Evolutionary conservation across 2,113 vertebrate species (phyloP).

Genomic region (Chunga burmeisteri): DNA sequence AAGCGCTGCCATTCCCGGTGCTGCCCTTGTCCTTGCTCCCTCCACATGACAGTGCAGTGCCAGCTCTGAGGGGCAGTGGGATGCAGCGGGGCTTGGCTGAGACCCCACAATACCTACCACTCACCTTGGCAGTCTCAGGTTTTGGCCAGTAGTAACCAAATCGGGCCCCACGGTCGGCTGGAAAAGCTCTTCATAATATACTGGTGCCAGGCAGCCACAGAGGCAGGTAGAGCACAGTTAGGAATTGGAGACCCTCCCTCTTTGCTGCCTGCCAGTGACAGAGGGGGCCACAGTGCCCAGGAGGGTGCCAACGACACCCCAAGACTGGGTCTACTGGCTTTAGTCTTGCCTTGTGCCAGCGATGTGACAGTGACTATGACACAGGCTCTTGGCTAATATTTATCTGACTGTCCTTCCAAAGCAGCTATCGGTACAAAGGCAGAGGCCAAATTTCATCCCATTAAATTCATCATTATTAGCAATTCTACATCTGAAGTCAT

Average conservation of each 20-base stretch:
- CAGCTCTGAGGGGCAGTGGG: background rate
- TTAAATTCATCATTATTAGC: background rate
- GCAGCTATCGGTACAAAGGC: background rate
- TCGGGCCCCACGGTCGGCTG: background rate
- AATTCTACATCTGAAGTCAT: background rate
- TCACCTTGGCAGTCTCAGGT: background rate
- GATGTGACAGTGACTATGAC: background rate
- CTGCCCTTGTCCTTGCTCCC: background rate
- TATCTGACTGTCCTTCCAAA: background rate
- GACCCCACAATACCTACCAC: accelerated
- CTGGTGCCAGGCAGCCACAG: accelerated
- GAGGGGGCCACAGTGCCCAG: background rate
- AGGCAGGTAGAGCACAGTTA: background rate
- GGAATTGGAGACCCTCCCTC: background rate
- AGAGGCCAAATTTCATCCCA: background rate
- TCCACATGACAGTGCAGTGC: accelerated
- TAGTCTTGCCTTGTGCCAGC: background rate
- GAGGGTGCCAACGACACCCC: accelerated
- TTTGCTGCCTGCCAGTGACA: background rate
- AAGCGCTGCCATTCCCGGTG: background rate
- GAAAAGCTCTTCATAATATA: background rate
- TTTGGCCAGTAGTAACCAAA: background rate
- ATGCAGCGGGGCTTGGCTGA: background rate
- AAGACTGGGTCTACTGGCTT: background rate
- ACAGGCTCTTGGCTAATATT: background rate